Evolutionary conservation across 1,140 invertebrate genomes (phyloP).

Genomic region (Drosophila melanica): DNA sequence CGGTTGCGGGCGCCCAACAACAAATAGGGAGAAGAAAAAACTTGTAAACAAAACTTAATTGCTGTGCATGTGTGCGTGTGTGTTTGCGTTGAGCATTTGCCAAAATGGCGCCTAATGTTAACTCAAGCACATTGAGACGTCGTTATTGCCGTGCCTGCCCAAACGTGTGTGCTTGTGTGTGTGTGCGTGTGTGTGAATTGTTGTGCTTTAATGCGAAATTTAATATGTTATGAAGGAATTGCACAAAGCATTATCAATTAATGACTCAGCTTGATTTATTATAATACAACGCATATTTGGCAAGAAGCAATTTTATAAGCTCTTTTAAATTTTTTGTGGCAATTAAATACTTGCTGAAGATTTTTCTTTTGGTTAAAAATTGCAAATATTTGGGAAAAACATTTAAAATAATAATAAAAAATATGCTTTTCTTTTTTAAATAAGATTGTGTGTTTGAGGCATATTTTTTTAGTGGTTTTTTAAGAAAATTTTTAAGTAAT

Average conservation of each 20-base stretch:
- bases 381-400: no score
- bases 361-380: no score
- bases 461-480: no score
- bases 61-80: slow-evolving; percentile 12
- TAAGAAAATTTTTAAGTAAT: no score
- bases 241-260: not conserved
- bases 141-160: slow-evolving; percentile 52
- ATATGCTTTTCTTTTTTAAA: no score
- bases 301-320: no score
- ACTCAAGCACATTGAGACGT: slow-evolving; percentile 60
- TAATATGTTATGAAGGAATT: slow-evolving; percentile 10
- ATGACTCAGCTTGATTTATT: not conserved
- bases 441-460: no score
- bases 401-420: no score
- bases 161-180: slow-evolving; percentile 11
- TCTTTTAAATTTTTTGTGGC: no score
- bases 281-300: no score
- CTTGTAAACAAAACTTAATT: slow-evolving; percentile 78
- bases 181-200: not conserved
- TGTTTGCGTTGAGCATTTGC: slow-evolving; percentile 26
- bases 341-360: no score
- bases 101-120: slow-evolving; percentile 60
- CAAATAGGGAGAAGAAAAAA: slow-evolving; percentile 31
- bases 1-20: slow-evolving; percentile 44
- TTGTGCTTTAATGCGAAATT: slow-evolving; percentile 45